Evolutionary conservation across 2,113 vertebrate genomes (phyloP), one percentile per base, ranked within the genome.

Genomic region (Xenopus borealis): DNA sequence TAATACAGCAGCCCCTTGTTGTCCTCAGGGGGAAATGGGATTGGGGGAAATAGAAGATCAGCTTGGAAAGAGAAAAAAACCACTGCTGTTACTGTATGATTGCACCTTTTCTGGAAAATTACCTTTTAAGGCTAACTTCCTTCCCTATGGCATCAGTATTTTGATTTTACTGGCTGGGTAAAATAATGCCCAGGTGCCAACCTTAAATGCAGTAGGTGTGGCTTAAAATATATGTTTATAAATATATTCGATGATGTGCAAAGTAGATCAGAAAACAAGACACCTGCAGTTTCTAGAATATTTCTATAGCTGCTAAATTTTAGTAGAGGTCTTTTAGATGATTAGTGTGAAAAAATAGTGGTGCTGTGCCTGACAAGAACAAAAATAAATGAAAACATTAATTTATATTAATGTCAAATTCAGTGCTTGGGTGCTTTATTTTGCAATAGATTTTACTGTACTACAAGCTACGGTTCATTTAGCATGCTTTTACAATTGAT

Each of bases 21-120:
- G 17, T 50, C 73, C 52, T 59, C 44, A 27, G 73, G 73, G 73
- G 66, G 20, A 53, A 66, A 66, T 16, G 23, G 18, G 27, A 62
- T 46, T 66, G 67, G 6, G 18, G 10, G 69, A 61, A 59, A 66
- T 69, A 47, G 20, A 69, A 75, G 59, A 45, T n/a, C 33, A 14
- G 14, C 61, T 67, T 65, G 17, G 40, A 66, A 47, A 55, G 59
- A 67, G 23, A 69, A 69, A 63, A n/a, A 50, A 30, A 58, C 7
- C 73, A 69, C 45, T 30, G 66, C 44, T 66, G 19, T 73, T 50
- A 23, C 12, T 3, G 7, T 23, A 40, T 27, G 23, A 2, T 27
- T 27, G 23, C 23, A 27, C 3, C 23, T 27, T 27, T 27, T 27
- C 23, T 27, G 23, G n/a, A 76, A 55, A 63, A 63, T 57, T 69